Percentiles rank a stretch among this genome's conserved stretches.
phyloP scores from a whole-genome alignment of 2,113 vertebrate genomes.

The Ancistrus triradiatus region DNA sequence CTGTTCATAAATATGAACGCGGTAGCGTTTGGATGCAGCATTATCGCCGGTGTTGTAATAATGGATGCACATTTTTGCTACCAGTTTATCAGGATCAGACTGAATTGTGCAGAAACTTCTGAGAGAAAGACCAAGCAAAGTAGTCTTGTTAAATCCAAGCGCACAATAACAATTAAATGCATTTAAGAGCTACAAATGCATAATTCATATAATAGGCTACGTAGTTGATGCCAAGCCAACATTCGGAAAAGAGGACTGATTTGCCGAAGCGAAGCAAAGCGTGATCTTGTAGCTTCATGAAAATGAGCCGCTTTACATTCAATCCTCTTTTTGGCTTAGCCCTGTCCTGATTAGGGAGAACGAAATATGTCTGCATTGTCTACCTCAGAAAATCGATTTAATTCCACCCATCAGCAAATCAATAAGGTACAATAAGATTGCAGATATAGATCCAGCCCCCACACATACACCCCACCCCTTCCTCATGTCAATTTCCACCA shows the following conservation, averaged over 20 bases:
- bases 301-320: conserved; percentile 60
- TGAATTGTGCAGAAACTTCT: too few relatives aligned
- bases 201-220: conserved; percentile 3
- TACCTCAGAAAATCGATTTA: conserved; percentile 77
- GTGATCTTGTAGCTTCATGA: conserved; percentile 32
- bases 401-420: conserved; percentile 66
- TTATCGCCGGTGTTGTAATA: too few relatives aligned
- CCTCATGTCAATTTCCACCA: conserved; percentile 55
- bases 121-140: too few relatives aligned
- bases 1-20: too few relatives aligned
- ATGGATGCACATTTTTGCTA: too few relatives aligned
- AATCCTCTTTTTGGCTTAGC: conserved; percentile 32
- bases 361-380: conserved; percentile 73
- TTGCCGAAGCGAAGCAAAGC: conserved; percentile 1
- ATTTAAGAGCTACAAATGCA: too few relatives aligned
- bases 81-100: too few relatives aligned
- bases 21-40: too few relatives aligned
- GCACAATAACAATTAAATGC: background rate
- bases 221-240: background rate
- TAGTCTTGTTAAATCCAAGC: too few relatives aligned
- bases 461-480: too few relatives aligned
- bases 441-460: conserved; percentile 57
- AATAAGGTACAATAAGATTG: conserved; percentile 71
- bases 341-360: conserved; percentile 63
- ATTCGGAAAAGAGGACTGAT: background rate